Base-by-base conservation (phyloP, 2,113 vertebrate genomes). In the Polyodon spathula region DNA sequence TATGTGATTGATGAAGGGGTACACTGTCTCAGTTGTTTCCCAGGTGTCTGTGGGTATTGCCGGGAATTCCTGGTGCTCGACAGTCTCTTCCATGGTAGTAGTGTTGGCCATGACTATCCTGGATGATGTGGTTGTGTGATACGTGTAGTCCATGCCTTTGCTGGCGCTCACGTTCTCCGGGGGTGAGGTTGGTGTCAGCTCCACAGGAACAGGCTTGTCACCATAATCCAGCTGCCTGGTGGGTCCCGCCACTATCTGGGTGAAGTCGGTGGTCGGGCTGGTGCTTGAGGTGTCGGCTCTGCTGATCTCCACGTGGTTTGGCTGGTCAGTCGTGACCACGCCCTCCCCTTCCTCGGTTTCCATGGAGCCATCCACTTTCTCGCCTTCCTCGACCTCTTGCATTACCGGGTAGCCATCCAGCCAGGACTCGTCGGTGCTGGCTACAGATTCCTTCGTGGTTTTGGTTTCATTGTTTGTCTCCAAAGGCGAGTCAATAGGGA, bases 381-480 rank as follows among this genome's bases (percentile, higher is more conserved):
- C 73, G 0, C 67, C 69, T 38, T 77, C 85, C 46, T 74, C 79
- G 52, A 67, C 71, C 41, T 85, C 86, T 0, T 81, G 81, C 0
- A 78, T 80, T 53, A 95, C 84, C 6, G 93, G 92, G 65, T 95
- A 92, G 56, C 94, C 93, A 1, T 96, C 93, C 46, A 97, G 63
- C 94, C 93, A 96, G 0, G 91, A 90, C 8, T 89, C 87, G 0
- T 90, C 90, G 0, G 88, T 92, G 67, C 86, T 82, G 60, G 76
- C 73, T 54, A 72, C 69, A 12, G 67, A 54, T 7, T 73, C 73
- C 7, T 68, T 73, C 0, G 16, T 71, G 8, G 37, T 66, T 12
- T 77, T 81, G 53, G 86, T 86, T 16, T 68, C 54, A 1, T 88
- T 93, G 17, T 68, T 68, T 5, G 4, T 54, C 12, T 71, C 71